Evolutionary conservation across 2,888 invertebrate species (phyloP).

Genomic region (Ectemnius cavifrons): DNA sequence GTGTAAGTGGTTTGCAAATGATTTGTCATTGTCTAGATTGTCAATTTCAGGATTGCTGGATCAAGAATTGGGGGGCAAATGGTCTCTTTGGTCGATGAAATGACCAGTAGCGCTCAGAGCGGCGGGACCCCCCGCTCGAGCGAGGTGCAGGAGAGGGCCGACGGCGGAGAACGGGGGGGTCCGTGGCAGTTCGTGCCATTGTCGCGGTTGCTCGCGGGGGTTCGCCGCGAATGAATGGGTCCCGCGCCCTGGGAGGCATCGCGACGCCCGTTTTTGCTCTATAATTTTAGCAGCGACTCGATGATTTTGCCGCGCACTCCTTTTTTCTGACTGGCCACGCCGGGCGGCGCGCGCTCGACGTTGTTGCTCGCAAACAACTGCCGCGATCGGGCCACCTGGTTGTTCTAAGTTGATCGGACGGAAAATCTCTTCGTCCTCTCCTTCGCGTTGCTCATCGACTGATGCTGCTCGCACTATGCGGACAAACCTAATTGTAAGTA

Average conservation of each 20-base stretch:
- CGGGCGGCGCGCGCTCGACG: constrained; percentile 3
- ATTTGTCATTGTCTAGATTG: too few relatives aligned
- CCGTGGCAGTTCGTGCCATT: constrained; percentile 44
- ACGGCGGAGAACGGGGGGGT: constrained; percentile 37
- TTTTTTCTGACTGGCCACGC: constrained; percentile 20
- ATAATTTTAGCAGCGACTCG: constrained; percentile 73
- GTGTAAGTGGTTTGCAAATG: too few relatives aligned
- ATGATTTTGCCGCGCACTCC: constrained; percentile 60
- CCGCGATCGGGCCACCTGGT: constrained; percentile 69
- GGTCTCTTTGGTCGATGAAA: constrained; percentile 54
- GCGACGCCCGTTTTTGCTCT: constrained; percentile 72
- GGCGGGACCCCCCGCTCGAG: constrained; percentile 58
- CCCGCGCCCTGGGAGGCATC: constrained; percentile 75
- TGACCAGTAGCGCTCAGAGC: constrained; percentile 60
- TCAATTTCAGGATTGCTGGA: background rate
- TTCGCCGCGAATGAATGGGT: constrained; percentile 70
- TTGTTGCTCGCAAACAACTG: constrained; percentile 71
- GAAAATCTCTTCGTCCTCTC: constrained; percentile 51
- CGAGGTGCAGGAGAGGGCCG: constrained; percentile 43
- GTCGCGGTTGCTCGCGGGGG: constrained; percentile 67
- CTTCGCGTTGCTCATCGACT: constrained; percentile 23
- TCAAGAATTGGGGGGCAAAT: constrained; percentile 39
- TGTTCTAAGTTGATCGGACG: constrained; percentile 61
- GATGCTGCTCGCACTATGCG: too few relatives aligned
- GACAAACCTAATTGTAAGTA: background rate